phyloP scores from a whole-genome alignment of 2,797 vertebrate genomes.

The Tauraco hartlaubi region DNA sequence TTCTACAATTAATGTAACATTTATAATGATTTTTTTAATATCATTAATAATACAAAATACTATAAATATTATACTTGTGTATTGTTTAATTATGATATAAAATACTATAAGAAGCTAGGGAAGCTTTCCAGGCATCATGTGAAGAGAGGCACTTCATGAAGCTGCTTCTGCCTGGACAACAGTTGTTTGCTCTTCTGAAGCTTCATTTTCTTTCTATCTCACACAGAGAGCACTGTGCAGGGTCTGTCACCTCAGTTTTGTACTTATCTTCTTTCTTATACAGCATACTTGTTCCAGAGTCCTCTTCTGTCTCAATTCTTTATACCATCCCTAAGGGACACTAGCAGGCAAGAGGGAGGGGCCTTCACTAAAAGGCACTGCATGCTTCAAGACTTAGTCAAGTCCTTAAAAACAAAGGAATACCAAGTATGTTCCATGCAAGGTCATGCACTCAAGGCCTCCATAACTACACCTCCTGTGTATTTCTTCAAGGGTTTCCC shows the following conservation, averaged over 20 bases:
- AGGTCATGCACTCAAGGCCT: neutral
- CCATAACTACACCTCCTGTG: neutral
- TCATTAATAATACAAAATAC: neutral
- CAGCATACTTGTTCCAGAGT: neutral
- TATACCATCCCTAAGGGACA: neutral
- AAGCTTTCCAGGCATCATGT: neutral
- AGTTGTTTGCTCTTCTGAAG: neutral
- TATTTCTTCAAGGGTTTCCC: neutral
- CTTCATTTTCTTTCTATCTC: neutral
- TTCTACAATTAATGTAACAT: slow-evolving; percentile 1
- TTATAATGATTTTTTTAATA: neutral
- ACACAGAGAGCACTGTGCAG: neutral
- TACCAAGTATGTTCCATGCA: neutral
- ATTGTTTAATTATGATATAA: neutral
- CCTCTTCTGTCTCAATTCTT: neutral
- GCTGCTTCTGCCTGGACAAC: neutral
- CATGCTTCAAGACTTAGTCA: neutral
- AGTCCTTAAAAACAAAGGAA: neutral
- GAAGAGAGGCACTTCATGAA: neutral
- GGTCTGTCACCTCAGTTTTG: neutral
- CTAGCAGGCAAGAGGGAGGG: neutral
- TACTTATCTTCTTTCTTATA: neutral
- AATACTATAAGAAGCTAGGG: neutral
- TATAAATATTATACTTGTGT: neutral
- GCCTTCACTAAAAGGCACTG: neutral